Evolutionary conservation across 2,888 invertebrate genomes (phyloP).

Genomic region (Cheilosia urbana): DNA sequence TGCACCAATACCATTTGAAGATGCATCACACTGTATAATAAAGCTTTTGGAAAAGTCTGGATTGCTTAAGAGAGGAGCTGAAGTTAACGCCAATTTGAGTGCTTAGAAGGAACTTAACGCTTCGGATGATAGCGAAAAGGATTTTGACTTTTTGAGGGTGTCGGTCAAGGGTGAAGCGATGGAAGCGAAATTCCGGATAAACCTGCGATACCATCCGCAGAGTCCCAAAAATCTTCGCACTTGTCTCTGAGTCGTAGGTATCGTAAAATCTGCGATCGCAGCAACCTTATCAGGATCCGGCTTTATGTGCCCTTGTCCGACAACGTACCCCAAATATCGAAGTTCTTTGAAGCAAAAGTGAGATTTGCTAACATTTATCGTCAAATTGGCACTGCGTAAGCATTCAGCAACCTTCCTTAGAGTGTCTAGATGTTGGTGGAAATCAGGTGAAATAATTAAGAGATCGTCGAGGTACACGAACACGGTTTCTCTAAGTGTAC

Average conservation of each 20-base stretch:
- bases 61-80: not conserved
- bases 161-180: not conserved
- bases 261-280: not conserved
- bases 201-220: not conserved
- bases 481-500: not conserved
- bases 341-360: too few relatives aligned
- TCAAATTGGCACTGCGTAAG: too few relatives aligned
- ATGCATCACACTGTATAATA: not conserved
- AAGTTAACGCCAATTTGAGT: not conserved
- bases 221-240: not conserved
- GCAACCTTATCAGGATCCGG: too few relatives aligned
- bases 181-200: not conserved
- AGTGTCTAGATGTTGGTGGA: too few relatives aligned
- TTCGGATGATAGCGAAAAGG: not conserved
- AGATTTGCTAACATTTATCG: too few relatives aligned
- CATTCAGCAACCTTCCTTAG: too few relatives aligned
- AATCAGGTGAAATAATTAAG: too few relatives aligned
- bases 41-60: not conserved
- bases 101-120: not conserved
- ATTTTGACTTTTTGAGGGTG: not conserved
- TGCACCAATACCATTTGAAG: not conserved
- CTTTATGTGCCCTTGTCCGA: not conserved
- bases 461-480: too few relatives aligned
- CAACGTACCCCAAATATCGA: too few relatives aligned
- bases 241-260: not conserved